Evolutionary conservation across 2,888 invertebrate genomes (phyloP).

Genomic region (Yponomeuta malinellus): DNA sequence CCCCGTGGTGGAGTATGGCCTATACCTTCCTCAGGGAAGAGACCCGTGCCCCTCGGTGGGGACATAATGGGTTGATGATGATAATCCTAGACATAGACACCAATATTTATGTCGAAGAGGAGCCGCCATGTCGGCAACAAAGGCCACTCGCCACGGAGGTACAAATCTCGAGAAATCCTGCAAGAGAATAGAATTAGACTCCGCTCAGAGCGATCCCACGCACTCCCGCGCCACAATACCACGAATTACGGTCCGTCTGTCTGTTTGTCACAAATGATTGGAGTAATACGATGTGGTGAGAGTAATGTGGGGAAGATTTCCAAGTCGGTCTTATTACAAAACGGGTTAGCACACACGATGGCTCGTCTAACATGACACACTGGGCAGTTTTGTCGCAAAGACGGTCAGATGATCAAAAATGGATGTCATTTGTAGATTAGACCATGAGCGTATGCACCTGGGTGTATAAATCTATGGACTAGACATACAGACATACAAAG

Average conservation of each 20-base stretch:
- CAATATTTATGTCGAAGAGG: background rate
- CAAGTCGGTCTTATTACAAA: background rate
- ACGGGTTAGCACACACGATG: background rate
- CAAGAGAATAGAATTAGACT: conserved; percentile 50
- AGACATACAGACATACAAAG: too few species aligned
- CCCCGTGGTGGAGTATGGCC: too few species aligned
- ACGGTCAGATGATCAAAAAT: too few species aligned
- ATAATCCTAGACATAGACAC: background rate
- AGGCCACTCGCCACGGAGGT: background rate
- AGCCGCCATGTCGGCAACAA: background rate
- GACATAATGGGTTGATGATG: too few species aligned
- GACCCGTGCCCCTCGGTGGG: too few species aligned
- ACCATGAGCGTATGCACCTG: too few species aligned
- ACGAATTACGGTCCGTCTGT: conserved; percentile 18
- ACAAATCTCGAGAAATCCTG: conserved; percentile 35
- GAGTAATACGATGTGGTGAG: background rate
- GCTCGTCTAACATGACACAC: background rate
- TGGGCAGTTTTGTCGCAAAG: too few species aligned
- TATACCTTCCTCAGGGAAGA: too few species aligned
- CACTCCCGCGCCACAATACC: conserved; percentile 14
- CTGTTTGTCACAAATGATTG: background rate
- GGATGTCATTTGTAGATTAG: too few species aligned
- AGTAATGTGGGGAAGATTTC: background rate
- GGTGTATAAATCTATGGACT: too few species aligned
- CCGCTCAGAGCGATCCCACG: conserved; percentile 38